Conservation (phyloP, 2,888 invertebrate genomes). For the Campoletis raptor region DNA sequence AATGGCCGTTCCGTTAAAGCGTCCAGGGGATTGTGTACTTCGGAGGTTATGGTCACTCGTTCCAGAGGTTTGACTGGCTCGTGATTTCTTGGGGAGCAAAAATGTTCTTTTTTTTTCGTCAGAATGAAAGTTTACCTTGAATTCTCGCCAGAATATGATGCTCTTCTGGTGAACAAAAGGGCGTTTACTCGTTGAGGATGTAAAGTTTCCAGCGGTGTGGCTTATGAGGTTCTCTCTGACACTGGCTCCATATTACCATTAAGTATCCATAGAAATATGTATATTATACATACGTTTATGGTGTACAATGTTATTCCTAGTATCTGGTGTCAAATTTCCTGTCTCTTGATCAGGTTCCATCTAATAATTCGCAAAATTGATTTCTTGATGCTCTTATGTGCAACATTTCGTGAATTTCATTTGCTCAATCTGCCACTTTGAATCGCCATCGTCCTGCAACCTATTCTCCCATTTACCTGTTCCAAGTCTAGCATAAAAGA, state of each 20-base stretch:
- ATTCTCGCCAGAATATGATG: neutral
- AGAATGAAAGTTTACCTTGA: neutral
- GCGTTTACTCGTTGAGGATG: neutral
- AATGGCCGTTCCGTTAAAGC: constrained; percentile 27
- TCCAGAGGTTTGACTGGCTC: neutral
- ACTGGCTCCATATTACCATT: neutral
- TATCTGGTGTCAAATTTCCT: constrained; percentile 63
- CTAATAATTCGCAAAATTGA: constrained; percentile 56
- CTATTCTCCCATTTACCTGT: constrained; percentile 23
- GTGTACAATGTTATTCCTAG: constrained; percentile 16
- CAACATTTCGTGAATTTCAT: constrained; percentile 11
- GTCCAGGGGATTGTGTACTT: neutral
- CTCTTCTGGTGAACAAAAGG: neutral
- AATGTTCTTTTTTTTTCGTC: neutral
- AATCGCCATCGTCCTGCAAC: neutral
- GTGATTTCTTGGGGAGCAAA: neutral
- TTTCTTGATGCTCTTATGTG: constrained; percentile 14
- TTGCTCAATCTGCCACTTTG: constrained; percentile 5
- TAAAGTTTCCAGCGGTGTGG: constrained; percentile 6
- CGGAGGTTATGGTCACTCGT: neutral
- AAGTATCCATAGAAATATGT: neutral
- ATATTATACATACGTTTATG: neutral
- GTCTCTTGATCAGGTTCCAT: constrained; percentile 38
- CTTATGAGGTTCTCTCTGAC: constrained; percentile 16
- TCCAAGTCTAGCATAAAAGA: constrained; percentile 10